These are phyloP conservation scores for Telmatherina bonti DNA, from an alignment of 2,797 vertebrate genomes.

Conservation along the genomic window DNA sequence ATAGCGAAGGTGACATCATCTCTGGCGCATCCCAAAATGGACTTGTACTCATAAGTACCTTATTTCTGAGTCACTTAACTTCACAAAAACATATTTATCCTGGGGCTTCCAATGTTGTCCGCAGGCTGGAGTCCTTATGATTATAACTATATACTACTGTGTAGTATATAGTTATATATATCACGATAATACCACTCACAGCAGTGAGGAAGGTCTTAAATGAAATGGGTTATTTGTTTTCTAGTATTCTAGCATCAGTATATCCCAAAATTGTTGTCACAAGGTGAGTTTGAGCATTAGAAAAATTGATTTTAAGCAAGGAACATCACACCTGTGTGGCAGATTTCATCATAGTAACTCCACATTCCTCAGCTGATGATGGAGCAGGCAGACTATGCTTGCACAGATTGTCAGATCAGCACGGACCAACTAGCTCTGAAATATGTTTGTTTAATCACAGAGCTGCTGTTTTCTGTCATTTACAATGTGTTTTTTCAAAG, in stretches of 20 bases:
- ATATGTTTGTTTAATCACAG: neutral
- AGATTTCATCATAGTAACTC: constrained; percentile 16
- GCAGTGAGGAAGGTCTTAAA: no score
- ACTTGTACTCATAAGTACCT: neutral
- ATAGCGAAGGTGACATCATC: neutral
- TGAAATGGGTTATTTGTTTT: neutral
- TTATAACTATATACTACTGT: no score
- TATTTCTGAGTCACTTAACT: neutral
- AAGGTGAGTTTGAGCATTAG: neutral
- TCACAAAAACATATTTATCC: no score
- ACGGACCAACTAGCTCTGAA: neutral
- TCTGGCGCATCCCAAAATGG: neutral
- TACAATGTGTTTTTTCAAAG: no score
- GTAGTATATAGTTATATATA: no score
- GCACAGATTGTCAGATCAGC: neutral
- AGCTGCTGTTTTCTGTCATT: no score
- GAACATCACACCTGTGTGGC: constrained; percentile 24
- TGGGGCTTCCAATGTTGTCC: no score
- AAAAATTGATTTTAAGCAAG: neutral
- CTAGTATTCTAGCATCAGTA: neutral
- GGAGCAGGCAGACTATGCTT: neutral
- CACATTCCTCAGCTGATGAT: constrained; percentile 49
- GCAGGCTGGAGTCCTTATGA: no score
- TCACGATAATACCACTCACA: no score
- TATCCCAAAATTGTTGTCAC: neutral